A percentile compares a stretch with the other conserved stretches of the same genome.
Conservation (phyloP, 2,797 vertebrate genomes). For the Onychomys arenicola region DNA sequence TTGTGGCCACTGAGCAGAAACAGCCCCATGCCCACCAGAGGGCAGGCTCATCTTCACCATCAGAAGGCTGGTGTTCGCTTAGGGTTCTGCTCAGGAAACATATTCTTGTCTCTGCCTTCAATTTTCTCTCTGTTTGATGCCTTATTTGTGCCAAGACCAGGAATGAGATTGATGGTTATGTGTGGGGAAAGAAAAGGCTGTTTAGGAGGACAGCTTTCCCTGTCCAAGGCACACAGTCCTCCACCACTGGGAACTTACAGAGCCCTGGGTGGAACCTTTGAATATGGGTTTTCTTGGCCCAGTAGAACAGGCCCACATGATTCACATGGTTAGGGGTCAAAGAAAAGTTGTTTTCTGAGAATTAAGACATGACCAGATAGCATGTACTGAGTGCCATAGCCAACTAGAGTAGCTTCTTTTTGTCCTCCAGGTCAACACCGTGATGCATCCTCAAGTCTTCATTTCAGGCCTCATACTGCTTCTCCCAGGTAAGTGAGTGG, state of each 20-base stretch:
- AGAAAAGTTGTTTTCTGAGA: neutral
- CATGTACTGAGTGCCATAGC: neutral
- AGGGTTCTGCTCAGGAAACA: too few relatives aligned
- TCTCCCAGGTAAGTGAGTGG: neutral
- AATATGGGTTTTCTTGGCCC: neutral
- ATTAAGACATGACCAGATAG: neutral
- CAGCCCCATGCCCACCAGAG: neutral
- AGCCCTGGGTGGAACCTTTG: neutral
- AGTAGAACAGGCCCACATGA: neutral
- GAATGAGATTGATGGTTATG: neutral
- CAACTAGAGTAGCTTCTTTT: neutral
- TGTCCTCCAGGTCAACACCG: neutral
- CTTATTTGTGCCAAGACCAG: neutral
- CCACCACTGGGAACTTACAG: too few relatives aligned
- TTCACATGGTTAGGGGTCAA: neutral
- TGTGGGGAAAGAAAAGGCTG: neutral
- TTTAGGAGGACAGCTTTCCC: neutral
- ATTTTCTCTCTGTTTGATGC: neutral
- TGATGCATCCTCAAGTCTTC: neutral
- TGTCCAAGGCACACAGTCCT: neutral
- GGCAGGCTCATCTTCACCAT: neutral
- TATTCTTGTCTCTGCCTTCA: neutral
- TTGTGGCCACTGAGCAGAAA: neutral
- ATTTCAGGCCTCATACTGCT: neutral
- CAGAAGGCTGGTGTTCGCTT: neutral